Percentiles rank a stretch among this genome's conserved stretches.
Evolutionary conservation across 2,113 vertebrate genomes (phyloP).

Genomic region (Octodon degus): DNA sequence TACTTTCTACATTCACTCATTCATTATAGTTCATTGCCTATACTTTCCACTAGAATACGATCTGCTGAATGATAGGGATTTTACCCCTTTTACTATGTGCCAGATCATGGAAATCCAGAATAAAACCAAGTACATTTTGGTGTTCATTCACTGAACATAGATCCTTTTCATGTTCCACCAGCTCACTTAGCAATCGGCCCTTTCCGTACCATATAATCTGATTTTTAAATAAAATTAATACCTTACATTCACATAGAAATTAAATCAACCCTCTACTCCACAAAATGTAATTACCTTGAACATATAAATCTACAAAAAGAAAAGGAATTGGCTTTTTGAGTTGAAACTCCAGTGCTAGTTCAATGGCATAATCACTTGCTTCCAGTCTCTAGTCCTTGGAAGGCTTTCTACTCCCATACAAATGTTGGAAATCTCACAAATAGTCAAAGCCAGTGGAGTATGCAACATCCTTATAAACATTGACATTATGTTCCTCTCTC

Average conservation of each 20-base stretch:
- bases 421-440: not conserved
- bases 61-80: not conserved
- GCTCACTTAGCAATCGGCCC: not conserved
- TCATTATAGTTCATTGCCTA: not conserved
- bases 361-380: not conserved
- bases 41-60: not conserved
- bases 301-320: not conserved
- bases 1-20: not conserved
- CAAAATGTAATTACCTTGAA: not conserved
- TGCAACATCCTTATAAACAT: not conserved
- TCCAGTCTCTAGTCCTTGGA: not conserved
- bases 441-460: not conserved
- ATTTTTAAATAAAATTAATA: not conserved
- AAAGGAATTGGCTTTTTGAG: not conserved
- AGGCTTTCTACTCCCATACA: not conserved
- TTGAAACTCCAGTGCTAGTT: not conserved
- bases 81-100: not conserved
- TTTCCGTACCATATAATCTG: not conserved
- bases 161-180: not conserved
- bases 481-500: not conserved
- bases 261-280: not conserved
- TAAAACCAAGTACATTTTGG: not conserved
- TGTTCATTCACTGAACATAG: not conserved
- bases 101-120: rapidly evolving
- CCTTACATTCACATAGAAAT: not conserved